Base-by-base conservation (phyloP, 2,113 vertebrate genomes). In the Coregonus clupeaformis region DNA sequence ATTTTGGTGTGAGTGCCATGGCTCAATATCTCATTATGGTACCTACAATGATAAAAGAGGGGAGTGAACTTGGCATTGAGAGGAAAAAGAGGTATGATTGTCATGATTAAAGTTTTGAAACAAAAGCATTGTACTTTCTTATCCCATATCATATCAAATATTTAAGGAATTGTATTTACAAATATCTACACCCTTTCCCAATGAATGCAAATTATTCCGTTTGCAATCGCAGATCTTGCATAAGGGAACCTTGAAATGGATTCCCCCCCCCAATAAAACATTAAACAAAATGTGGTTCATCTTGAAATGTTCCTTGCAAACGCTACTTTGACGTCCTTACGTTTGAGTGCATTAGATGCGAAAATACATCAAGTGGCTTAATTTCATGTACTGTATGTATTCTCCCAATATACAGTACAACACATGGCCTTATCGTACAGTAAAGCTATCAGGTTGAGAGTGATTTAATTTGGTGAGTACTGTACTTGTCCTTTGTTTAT, bases 401-500 rank as follows among this genome's bases (percentile, higher is more conserved):
- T 78, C 75, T 75, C 32, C 81, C 70, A 30, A 76, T 72, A 79
- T 60, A 88, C 77, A 83, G 36, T 42, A 80, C 77, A 84, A 72
- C 70, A 79, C 36, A 42, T 42, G 75, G 83, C 22, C 91, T 88
- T 82, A 87, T 84, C 85, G 72, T 85, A 85, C 82, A 84, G 77
- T 90, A 91, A 92, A 92, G 77, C 87, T 84, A 87, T 92, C 90
- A 86, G 73, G 68, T 72, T 90, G 89, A 91, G 84, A 92, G 79
- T 69, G 84, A 77, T 93, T 91, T 91, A 92, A 92, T 92, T 90
- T 88, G 82, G 85, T 89, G 90, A 92, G 90, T 90, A 91, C 83
- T 76, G 82, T 74, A 59, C 84, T 27, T 80, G 75, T 64, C 25
- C 64, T 72, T 71, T 71, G 82, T 91, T 90, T 90, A 91, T 85